phyloP scores from a whole-genome alignment of 2,113 vertebrate species.

The Takifugu bimaculatus region DNA sequence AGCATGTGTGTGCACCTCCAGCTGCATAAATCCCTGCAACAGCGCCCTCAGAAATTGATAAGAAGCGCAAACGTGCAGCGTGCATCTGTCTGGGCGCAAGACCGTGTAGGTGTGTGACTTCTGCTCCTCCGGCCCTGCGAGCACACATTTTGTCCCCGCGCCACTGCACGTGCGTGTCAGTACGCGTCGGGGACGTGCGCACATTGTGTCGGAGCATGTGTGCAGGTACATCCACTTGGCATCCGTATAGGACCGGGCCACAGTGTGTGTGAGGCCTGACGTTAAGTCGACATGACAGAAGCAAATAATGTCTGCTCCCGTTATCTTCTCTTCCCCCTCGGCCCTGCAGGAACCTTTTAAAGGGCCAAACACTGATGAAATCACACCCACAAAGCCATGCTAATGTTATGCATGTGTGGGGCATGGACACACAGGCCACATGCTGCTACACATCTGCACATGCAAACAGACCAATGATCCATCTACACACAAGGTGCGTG shows the following conservation, averaged over 20 bases:
- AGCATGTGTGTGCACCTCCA: constrained; percentile 4
- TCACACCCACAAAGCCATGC: constrained; percentile 20
- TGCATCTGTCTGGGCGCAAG: constrained; percentile 29
- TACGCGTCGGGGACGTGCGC: constrained; percentile 22
- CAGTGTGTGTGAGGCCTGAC: constrained; percentile 70
- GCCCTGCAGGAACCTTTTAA: constrained; percentile 75
- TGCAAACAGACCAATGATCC: constrained; percentile 1
- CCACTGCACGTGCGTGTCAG: constrained; percentile 7
- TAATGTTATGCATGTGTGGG: constrained; percentile 23
- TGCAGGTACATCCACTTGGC: constrained; percentile 68
- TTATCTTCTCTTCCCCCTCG: constrained; percentile 70
- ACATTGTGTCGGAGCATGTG: constrained; percentile 29
- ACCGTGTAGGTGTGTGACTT: constrained; percentile 21
- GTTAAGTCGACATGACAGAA: constrained; percentile 76
- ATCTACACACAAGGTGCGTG: neutral
- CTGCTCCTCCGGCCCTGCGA: constrained; percentile 18
- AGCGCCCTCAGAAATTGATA: constrained; percentile 13
- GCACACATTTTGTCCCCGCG: constrained; percentile 23
- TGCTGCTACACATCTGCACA: constrained; percentile 4
- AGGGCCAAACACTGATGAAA: constrained; percentile 67
- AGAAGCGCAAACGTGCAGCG: constrained; percentile 11
- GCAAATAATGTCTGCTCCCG: constrained; percentile 79
- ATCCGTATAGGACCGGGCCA: constrained; percentile 59
- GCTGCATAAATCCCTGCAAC: constrained; percentile 21
- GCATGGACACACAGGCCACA: neutral